These are phyloP conservation scores for Bradysia coprophila DNA, from an alignment of 1,140 invertebrate genomes.

Conservation along the genomic window DNA sequence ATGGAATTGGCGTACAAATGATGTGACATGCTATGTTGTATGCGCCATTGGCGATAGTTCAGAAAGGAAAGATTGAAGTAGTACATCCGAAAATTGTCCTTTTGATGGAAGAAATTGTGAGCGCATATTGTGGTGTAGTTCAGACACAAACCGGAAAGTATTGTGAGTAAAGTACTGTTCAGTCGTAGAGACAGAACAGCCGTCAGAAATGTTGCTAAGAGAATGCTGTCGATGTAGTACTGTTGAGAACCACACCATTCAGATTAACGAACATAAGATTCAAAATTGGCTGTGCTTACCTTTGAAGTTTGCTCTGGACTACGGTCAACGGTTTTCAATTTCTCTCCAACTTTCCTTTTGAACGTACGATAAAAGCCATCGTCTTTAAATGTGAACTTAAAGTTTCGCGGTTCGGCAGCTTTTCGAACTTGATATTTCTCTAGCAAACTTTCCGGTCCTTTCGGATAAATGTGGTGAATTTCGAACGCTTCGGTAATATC, in stretches of 20 bases:
- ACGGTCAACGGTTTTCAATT: conserved; percentile 26
- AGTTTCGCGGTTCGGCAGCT: conserved; percentile 29
- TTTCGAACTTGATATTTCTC: conserved; percentile 35
- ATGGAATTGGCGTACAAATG: conserved; percentile 65
- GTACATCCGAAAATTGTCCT: conserved; percentile 66
- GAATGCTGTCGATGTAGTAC: conserved; percentile 13
- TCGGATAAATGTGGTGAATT: conserved; percentile 30
- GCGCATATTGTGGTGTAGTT: conserved; percentile 33
- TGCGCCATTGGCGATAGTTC: conserved; percentile 48
- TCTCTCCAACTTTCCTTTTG: conserved; percentile 29
- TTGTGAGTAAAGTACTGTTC: conserved; percentile 22
- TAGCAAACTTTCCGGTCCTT: conserved; percentile 28
- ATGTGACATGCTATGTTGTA: conserved; percentile 59
- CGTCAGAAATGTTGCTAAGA: conserved; percentile 27
- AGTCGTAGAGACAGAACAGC: conserved; percentile 29
- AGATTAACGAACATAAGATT: too few relatives aligned
- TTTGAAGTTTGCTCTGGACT: conserved; percentile 9
- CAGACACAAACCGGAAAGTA: conserved; percentile 33
- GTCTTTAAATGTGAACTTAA: conserved; percentile 39
- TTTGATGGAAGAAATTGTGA: conserved; percentile 71
- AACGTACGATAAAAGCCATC: conserved; percentile 47
- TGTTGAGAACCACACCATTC: too few relatives aligned
- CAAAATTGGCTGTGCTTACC: too few relatives aligned
- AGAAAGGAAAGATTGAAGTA: conserved; percentile 50
- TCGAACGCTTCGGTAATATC: conserved; percentile 58